These are phyloP conservation scores for Pseudopodoces humilis DNA, from an alignment of 2,113 vertebrate species.

Conservation along the genomic window DNA sequence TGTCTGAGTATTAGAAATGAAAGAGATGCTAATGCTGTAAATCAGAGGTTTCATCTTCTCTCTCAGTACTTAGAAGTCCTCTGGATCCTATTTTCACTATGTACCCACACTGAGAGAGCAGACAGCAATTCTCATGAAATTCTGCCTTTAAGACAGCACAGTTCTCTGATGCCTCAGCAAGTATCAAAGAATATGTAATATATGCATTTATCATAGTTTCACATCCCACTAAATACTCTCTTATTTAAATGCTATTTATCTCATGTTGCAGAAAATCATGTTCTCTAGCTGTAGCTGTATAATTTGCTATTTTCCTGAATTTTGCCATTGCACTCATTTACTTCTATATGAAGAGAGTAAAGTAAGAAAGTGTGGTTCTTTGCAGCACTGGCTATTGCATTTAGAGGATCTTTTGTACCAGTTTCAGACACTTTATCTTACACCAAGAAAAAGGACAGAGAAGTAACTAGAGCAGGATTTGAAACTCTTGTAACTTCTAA, in stretches of 20 bases:
- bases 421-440: background rate
- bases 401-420: background rate
- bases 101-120: background rate
- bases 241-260: conserved; percentile 9
- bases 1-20: background rate
- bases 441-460: background rate
- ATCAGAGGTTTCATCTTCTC: conserved; percentile 35
- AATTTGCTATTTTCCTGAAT: background rate
- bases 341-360: background rate
- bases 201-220: background rate
- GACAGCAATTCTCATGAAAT: background rate
- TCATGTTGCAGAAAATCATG: background rate
- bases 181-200: background rate
- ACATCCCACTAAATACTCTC: background rate
- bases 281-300: background rate
- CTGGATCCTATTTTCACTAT: conserved; percentile 7
- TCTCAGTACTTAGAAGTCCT: conserved; percentile 36
- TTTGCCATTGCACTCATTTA: background rate
- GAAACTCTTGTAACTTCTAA: background rate
- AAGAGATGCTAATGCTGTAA: background rate
- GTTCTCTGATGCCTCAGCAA: conserved; percentile 8
- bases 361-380: background rate
- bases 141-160: conserved; percentile 25
- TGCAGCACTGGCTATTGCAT: background rate
- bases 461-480: background rate